Conservation (phyloP, 2,888 invertebrate genomes). For the Piscicola geometra region DNA sequence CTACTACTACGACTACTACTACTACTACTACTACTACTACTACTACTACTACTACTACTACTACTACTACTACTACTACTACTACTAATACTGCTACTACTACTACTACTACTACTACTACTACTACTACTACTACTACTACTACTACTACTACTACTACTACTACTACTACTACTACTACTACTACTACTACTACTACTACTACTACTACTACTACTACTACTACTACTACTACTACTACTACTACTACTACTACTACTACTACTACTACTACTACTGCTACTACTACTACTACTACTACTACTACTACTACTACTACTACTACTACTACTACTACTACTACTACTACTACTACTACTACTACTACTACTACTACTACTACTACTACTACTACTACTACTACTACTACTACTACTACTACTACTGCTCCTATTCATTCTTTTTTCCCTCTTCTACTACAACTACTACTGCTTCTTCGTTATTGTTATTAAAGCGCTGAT, state of each 20-base stretch:
- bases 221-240: conserved; percentile 19
- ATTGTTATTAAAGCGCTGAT: too few relatives aligned
- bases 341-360: background rate
- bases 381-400: background rate
- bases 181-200: conserved; percentile 17
- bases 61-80: too few relatives aligned
- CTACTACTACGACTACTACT: too few relatives aligned
- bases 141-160: conserved; percentile 24
- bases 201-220: conserved; percentile 3
- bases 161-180: conserved; percentile 24
- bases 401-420: too few relatives aligned
- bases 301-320: conserved; percentile 24
- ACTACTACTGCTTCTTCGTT: conserved; percentile 15
- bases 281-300: conserved; percentile 24
- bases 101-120: too few relatives aligned
- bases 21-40: too few relatives aligned
- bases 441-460: background rate
- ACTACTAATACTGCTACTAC: too few relatives aligned
- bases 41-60: too few relatives aligned
- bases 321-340: conserved; percentile 21
- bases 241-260: conserved; percentile 24
- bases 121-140: conserved; percentile 7
- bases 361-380: background rate
- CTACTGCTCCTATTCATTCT: too few relatives aligned
- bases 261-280: conserved; percentile 22